Evolutionary conservation across 2,888 invertebrate genomes (phyloP), one percentile per base, ranked within the genome.

Genomic region (Papilio elwesi): DNA sequence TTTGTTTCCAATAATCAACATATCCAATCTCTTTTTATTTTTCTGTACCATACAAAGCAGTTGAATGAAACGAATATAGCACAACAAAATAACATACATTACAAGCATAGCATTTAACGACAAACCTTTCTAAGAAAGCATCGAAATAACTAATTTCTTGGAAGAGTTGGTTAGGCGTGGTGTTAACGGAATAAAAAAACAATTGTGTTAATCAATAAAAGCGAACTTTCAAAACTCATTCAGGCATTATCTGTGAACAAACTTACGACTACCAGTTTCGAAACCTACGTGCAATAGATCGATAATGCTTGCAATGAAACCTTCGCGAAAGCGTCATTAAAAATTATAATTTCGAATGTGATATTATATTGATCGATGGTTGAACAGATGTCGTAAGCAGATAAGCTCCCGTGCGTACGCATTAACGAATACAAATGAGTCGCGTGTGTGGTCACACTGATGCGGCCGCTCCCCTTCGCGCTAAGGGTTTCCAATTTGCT

Each of bases 391-490:
- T 70, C 66, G 66, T 55, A 55, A 66, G 57, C 51, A 69, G 73
- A 70, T 71, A 71, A 65, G 71, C 63, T 65, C 43, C 52, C 43
- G 59, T 49, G 68, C 68, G 64, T 55, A 38, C 16, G 55, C 68
- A 55, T 68, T 68, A 43, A 49, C 72, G 57, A 49, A 72, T 68
- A 69, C 73, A 73, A 73, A 69, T 69, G 55, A 69, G 68, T 52
- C 64, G 69, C 73, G 69, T 51, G 69, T 73, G 73, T 69, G 73
- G 69, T 59, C 73, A 55, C 49, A 68, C 53, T 51, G 65, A 36
- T 16, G 57, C n/a, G 66, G 49, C 0, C 55, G 38, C 47, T 13
- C 71, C 52, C 66, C 38, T 53, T 43, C 68, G 64, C 66, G 0
- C 16, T 12, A 52, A 59, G 71, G 49, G 65, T 51, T 66, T 10